Base-by-base conservation (phyloP, 1,140 invertebrate genomes). In the Papilio xuthus region DNA sequence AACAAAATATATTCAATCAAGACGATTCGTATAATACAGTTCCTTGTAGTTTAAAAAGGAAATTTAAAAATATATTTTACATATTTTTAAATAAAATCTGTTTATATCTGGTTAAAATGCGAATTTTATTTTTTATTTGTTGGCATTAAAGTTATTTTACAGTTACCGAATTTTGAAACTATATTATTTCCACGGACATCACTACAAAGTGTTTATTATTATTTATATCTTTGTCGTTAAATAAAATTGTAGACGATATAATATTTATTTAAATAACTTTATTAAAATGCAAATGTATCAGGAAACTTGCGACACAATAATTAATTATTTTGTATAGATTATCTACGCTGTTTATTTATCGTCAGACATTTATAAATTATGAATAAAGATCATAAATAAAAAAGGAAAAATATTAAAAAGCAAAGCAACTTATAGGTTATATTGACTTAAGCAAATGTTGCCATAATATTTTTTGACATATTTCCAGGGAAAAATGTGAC, bases 201-300 rank as follows among this genome's bases (percentile, higher is more conserved):
- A 53, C 72, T 53, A 74, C 72, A 56, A 47, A 23, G 28, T 26
- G 13, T 32, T 6, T 28, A 63, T 28, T 28, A 63, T 28, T 28
- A 63, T 63, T 63, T 63, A 63, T 63, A 63, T 28, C 4, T 2
- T 63, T 63, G 60, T 50, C 47, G 47, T 63, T 56, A 32, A 13
- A 32, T 37, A 75, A 74, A 75, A n/a, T 28, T 9, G 44, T 53
- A 28, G 23, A 15, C 73, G 8, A n/a, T 4, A 3, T 20, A 23
- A 50, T 74, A 32, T 26, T 75, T 75, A 75, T 75, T 75, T 56
- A 75, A 75, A 75, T 75, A 63, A 63, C 28, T 32, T 32, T 75
- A 53, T 75, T 75, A 56, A 32, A 53, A 75, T 75, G 73, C 73
- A 56, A 75, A 75, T 75, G 26, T 75, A 75, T 50, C 44, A 75